A percentile compares a stretch with the other conserved stretches of the same genome.
These are phyloP conservation scores for Parochlus steinenii DNA, from an alignment of 2,888 invertebrate genomes.

Conservation along the genomic window DNA sequence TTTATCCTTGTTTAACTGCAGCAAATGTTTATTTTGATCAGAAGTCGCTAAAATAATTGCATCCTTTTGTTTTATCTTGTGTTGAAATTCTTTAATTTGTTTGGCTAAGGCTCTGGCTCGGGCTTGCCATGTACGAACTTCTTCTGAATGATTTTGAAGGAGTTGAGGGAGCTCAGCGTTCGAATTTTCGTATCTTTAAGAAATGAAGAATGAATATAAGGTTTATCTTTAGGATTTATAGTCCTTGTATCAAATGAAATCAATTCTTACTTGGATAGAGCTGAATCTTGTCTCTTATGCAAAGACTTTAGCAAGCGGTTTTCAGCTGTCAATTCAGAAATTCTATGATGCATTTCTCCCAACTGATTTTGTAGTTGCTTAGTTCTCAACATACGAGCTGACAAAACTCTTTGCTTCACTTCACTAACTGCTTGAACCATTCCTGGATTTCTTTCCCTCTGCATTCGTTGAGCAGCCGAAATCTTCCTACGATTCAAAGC, in stretches of 20 bases:
- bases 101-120: slow-evolving; percentile 49
- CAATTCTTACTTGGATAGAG: slow-evolving; percentile 43
- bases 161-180: slow-evolving; percentile 63
- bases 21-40: slow-evolving; percentile 52
- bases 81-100: slow-evolving; percentile 42
- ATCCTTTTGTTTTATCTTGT: slow-evolving; percentile 51
- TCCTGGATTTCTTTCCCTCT: slow-evolving; percentile 18
- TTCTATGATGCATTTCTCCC: slow-evolving; percentile 59
- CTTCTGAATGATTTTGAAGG: slow-evolving; percentile 60
- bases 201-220: slow-evolving; percentile 2
- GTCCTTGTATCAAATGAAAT: no score
- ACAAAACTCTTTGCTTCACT: slow-evolving; percentile 47
- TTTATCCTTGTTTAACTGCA: slow-evolving; percentile 53
- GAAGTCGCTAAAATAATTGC: slow-evolving; percentile 43
- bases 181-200: slow-evolving; percentile 48
- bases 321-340: slow-evolving; percentile 54
- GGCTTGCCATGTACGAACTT: slow-evolving; percentile 51
- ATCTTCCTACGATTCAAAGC: slow-evolving; percentile 23
- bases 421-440: slow-evolving; percentile 25
- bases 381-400: slow-evolving; percentile 56
- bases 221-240: background rate
- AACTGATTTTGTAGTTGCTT: slow-evolving; percentile 66
- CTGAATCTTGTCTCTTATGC: slow-evolving; percentile 65
- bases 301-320: slow-evolving; percentile 57
- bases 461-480: slow-evolving; percentile 12